Evolutionary conservation across 2,888 invertebrate genomes (phyloP), one percentile per base, ranked within the genome.

Genomic region (Drosophila parthenogenetica): DNA sequence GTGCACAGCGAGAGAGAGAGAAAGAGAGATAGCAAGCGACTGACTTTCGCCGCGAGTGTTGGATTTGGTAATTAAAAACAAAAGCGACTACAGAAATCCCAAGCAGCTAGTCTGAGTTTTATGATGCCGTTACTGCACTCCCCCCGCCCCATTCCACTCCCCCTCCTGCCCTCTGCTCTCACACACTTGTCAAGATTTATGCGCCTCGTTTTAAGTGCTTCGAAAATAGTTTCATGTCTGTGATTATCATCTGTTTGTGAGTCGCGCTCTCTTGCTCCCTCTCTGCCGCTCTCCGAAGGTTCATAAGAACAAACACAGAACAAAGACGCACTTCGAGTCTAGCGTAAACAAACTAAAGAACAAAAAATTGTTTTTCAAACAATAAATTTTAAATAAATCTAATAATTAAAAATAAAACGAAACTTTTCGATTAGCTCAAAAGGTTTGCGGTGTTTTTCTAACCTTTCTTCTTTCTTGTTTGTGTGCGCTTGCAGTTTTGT

Each of bases 151-250:
- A 7, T 13, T 14, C 54, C 11, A 13, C 13, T 4, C 35, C 63
- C 46, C 65, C 57, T 53, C 69, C 60, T 46, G n/a, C 39, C 22
- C 22, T 19, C 22, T 25, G n/a, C 25, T 35, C 45, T 51, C 55
- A 35, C 76, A 77, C 73, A 66, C 61, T 77, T 70, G 62, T 69
- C 49, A 69, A 84, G 81, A 81, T 81, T 84, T 85, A 81, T 81
- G 82, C 63, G 69, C 57, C 64, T 79, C 50, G 51, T 57, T 82
- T 85, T 85, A 82, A 82, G 85, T 81, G 85, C 77, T 69, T 72
- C 77, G 72, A 79, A 85, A 85, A 85, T 82, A 85, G 85, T 79
- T 77, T 75, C 80, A 85, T 85, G 85, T 71, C 63, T 79, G 64
- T 79, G 81, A 81, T 85, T 85, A 79, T 75, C 66, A 77, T 82